A percentile compares a stretch with the other conserved stretches of the same genome.
These are phyloP conservation scores for Lepus oiostolus DNA, from an alignment of 2,797 vertebrate species.

Conservation along the genomic window DNA sequence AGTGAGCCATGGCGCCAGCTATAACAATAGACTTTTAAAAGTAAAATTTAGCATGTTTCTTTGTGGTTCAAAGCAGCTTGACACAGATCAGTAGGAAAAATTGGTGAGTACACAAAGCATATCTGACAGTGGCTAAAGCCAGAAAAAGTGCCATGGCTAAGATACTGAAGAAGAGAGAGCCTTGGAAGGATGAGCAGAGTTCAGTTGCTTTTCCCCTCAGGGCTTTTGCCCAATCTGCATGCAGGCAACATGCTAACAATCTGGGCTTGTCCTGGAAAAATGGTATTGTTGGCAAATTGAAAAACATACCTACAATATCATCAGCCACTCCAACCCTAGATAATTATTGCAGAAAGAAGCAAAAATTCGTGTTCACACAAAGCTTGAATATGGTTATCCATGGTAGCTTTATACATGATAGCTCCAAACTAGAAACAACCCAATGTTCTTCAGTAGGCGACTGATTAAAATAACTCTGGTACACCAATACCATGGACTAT, in stretches of 20 bases:
- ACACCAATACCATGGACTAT: neutral
- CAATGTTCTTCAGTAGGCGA: neutral
- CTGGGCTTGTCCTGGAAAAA: neutral
- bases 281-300: neutral
- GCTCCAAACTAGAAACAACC: neutral
- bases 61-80: neutral
- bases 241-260: neutral
- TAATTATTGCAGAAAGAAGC: neutral
- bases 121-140: neutral
- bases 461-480: neutral
- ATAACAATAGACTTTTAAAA: neutral
- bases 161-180: neutral
- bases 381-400: neutral
- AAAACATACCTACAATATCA: neutral
- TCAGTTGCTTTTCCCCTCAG: neutral
- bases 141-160: neutral
- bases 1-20: neutral
- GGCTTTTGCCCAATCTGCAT: neutral
- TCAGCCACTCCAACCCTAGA: neutral
- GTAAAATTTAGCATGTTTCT: neutral
- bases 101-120: neutral
- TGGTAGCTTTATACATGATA: neutral
- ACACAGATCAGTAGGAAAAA: neutral
- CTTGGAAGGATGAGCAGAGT: neutral
- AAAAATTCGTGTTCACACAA: neutral